Evolutionary conservation across 2,888 invertebrate species (phyloP), one percentile per base, ranked within the genome.

Genomic region (Drosophila nigricruria): DNA sequence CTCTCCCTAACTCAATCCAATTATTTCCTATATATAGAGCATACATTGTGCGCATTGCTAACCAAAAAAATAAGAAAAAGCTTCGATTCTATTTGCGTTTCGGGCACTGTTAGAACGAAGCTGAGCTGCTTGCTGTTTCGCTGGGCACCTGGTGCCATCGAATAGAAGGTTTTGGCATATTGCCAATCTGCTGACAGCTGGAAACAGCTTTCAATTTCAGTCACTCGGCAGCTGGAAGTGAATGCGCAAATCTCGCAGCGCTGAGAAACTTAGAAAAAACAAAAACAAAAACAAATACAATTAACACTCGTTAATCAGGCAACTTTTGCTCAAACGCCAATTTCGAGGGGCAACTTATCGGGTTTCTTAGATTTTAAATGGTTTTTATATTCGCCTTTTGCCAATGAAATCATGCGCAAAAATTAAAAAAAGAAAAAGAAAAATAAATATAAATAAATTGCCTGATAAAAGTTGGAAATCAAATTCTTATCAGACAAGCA

Each of bases 171-270:
- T 88, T 83, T 88, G 86, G 80, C 88, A 66, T 59, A 63, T 71
- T 64, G 88, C 85, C 82, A 84, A 79, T 42, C 56, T 30, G 56
- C 47, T 56, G 57, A 60, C 67, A 81, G 75, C 78, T 83, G 89
- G 69, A 78, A 81, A 54, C 69, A 74, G 82, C 85, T 84, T 88
- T 85, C 84, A 69, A 40, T 88, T 88, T 88, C 71, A 70, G 14
- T 40, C 40, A 18, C 6, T 20, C 20, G 40, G n/a, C 50, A 59
- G 70, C 60, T 70, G 70, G 60, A 52, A 70, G 8, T 10, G 58
- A 25, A 23, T 27, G n/a, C 30, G 69, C 47, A 14, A 49, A 67
- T 56, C 32, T 42, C 40, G 43, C n/a, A 14, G 4, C 40, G 23
- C 40, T 52, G 53, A 18, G 10, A 5, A 32, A 36, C 52, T 53